Conservation (phyloP, 2,888 invertebrate genomes). For the Volucella inanis region DNA sequence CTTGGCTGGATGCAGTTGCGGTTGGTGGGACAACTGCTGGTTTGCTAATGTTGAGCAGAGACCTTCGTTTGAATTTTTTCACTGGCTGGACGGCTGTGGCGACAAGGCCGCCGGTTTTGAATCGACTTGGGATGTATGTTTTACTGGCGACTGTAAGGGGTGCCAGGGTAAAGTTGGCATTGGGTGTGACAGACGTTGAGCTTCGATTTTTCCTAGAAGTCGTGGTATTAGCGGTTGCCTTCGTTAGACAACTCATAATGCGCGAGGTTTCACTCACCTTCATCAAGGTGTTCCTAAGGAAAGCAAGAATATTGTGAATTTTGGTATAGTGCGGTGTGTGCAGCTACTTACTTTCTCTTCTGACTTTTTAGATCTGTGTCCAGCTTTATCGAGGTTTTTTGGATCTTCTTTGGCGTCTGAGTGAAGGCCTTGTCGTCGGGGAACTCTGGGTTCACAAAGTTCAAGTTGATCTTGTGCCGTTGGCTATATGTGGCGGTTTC, state of each 20-base stretch:
- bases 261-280: conserved; percentile 80
- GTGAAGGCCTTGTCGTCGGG: conserved; percentile 16
- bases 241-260: conserved; percentile 77
- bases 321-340: background rate
- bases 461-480: conserved; percentile 25
- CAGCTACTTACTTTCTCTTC: conserved; percentile 52
- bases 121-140: conserved; percentile 80
- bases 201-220: conserved; percentile 80
- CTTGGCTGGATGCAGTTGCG: conserved; percentile 74
- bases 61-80: conserved; percentile 76
- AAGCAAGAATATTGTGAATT: background rate
- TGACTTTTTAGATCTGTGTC: conserved; percentile 43
- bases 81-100: conserved; percentile 83
- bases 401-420: conserved; percentile 36
- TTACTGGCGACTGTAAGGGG: conserved; percentile 60
- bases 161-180: conserved; percentile 52
- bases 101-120: conserved; percentile 86
- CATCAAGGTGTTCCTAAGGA: conserved; percentile 76
- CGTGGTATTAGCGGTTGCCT: conserved; percentile 58
- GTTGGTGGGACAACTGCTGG: conserved; percentile 34
- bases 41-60: conserved; percentile 44
- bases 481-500: conserved; percentile 34
- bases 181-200: conserved; percentile 79
- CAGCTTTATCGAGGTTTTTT: conserved; percentile 35
- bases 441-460: conserved; percentile 30